phyloP scores from a whole-genome alignment of 2,113 vertebrate species.

The Callorhinus ursinus region DNA sequence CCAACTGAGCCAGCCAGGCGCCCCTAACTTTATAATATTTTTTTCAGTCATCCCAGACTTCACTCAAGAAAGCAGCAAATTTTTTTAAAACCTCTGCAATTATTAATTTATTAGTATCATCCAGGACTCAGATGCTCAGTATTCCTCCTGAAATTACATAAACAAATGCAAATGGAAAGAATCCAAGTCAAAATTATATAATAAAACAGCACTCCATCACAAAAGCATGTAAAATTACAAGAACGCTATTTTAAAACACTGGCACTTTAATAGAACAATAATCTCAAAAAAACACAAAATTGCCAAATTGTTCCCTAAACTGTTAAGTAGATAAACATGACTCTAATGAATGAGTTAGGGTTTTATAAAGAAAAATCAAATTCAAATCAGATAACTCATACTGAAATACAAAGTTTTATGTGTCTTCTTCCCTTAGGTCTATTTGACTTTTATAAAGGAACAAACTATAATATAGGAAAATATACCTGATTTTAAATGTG shows the following conservation, averaged over 20 bases:
- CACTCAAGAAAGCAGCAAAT: not conserved
- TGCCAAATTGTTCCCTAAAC: conserved; percentile 87
- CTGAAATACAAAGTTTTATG: conserved; percentile 82
- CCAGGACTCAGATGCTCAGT: conserved; percentile 90
- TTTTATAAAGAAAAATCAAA: conserved; percentile 84
- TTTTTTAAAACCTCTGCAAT: conserved; percentile 90
- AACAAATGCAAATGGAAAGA: conserved; percentile 90
- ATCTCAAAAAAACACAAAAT: conserved; percentile 87
- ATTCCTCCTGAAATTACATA: conserved; percentile 89
- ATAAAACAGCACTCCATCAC: conserved; percentile 90
- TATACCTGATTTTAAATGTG: too few species aligned
- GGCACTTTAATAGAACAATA: conserved; percentile 88
- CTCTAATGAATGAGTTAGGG: conserved; percentile 84
- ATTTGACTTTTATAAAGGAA: conserved; percentile 85
- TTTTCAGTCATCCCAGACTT: not conserved
- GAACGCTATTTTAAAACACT: conserved; percentile 89
- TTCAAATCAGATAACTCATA: conserved; percentile 83
- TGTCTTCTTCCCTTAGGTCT: conserved; percentile 81
- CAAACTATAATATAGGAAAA: conserved; percentile 66
- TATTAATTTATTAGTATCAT: conserved; percentile 92
- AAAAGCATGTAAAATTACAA: conserved; percentile 90
- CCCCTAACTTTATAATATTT: not conserved
- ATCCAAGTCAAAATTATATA: conserved; percentile 90
- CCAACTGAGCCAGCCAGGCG: too few species aligned
- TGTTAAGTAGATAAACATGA: conserved; percentile 86